A percentile compares a stretch with the other conserved stretches of the same genome.
These are phyloP conservation scores for Hemistola chrysoprasaria DNA, from an alignment of 2,888 invertebrate species.

Conservation along the genomic window DNA sequence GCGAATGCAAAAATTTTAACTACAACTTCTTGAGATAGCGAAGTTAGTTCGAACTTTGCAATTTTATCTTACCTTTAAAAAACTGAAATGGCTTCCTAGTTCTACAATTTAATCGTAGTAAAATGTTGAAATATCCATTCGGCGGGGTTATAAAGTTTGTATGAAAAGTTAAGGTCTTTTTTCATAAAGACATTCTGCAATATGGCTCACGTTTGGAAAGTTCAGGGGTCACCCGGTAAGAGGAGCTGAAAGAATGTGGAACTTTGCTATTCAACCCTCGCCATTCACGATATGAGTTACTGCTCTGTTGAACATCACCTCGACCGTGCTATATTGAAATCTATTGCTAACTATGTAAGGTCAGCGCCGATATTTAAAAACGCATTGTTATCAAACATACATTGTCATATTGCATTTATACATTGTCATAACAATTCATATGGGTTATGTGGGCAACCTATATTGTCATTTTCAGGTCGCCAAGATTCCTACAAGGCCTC, in stretches of 20 bases:
- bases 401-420: too few relatives aligned
- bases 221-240: slow-evolving; percentile 64
- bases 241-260: slow-evolving; percentile 54
- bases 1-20: slow-evolving; percentile 8
- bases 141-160: slow-evolving; percentile 46
- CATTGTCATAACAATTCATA: too few relatives aligned
- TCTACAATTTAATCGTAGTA: slow-evolving; percentile 40
- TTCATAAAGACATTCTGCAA: slow-evolving; percentile 58
- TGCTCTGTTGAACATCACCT: slow-evolving; percentile 25
- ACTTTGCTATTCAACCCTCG: slow-evolving; percentile 48
- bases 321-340: slow-evolving; percentile 11
- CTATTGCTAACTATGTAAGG: slow-evolving; percentile 11
- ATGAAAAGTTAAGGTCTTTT: slow-evolving; percentile 56
- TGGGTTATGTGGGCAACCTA: too few relatives aligned
- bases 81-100: slow-evolving; percentile 27
- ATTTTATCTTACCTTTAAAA: slow-evolving; percentile 28
- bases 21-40: slow-evolving; percentile 16
- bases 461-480: too few relatives aligned
- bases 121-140: slow-evolving; percentile 42
- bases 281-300: slow-evolving; percentile 45
- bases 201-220: slow-evolving; percentile 55
- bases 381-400: slow-evolving; percentile 16
- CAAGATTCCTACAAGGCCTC: too few relatives aligned
- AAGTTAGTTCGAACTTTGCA: slow-evolving; percentile 25
- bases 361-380: neutral